A percentile compares a stretch with the other conserved stretches of the same genome.
phyloP scores from a whole-genome alignment of 2,113 vertebrate species.

The Narcine bancroftii region DNA sequence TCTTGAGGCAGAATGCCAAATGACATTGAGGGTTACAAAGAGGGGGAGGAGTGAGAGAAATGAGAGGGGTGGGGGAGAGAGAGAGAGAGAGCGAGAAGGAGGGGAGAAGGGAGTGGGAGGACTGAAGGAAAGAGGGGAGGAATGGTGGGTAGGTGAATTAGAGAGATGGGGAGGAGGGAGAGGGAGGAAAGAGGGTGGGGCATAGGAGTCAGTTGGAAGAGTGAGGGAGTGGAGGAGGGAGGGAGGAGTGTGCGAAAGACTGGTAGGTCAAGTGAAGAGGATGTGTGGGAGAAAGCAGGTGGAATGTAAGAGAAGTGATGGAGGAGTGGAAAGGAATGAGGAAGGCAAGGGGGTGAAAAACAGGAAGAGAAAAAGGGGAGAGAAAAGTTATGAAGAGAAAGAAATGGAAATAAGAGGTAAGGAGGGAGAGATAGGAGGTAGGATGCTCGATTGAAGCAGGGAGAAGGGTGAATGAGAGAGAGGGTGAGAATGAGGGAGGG shows the following conservation, averaged over 20 bases:
- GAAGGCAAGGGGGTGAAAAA: too few relatives aligned
- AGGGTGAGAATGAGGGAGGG: background rate
- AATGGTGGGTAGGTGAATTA: background rate
- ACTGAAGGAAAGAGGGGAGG: too few relatives aligned
- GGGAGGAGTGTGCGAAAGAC: background rate
- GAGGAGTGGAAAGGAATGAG: background rate
- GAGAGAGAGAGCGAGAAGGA: too few relatives aligned
- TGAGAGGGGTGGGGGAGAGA: background rate
- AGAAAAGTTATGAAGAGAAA: too few relatives aligned
- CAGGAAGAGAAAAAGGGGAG: rapidly evolving
- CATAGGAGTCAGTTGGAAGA: rapidly evolving
- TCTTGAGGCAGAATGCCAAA: background rate
- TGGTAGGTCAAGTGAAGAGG: too few relatives aligned
- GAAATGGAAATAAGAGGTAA: rapidly evolving
- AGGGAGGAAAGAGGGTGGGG: background rate
- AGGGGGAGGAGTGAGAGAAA: too few relatives aligned
- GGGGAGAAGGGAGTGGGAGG: too few relatives aligned
- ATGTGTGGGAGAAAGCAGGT: background rate
- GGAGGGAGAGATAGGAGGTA: background rate
- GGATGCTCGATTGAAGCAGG: too few relatives aligned
- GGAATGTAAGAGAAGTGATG: too few relatives aligned
- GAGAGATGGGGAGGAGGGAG: background rate
- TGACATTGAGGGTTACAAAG: background rate
- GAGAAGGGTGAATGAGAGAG: background rate
- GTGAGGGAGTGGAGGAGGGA: too few relatives aligned